Evolutionary conservation across 2,797 vertebrate species (phyloP), one percentile per base, ranked within the genome.

Genomic region (Austrolebias charrua): DNA sequence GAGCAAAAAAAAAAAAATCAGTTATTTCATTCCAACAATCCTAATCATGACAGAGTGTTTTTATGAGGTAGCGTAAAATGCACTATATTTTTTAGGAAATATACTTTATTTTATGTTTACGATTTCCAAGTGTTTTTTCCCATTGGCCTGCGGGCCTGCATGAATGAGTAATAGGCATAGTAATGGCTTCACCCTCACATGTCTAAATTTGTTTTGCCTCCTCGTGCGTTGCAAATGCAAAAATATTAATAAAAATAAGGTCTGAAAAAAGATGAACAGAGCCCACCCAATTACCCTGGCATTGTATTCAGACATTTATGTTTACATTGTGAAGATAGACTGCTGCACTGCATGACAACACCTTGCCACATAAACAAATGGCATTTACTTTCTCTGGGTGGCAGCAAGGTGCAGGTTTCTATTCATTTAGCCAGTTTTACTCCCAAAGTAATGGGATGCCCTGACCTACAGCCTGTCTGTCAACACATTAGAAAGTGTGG

Each of bases 291-390:
- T 92, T 90, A 92, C 79, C 81, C n/a, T 60, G 64, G 82, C 83
- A 86, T 89, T 69, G 63, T 83, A 83, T 90, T 87, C 87, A 83
- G 78, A 69, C 91, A 87, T 90, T 79, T 87, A 88, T 86, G 82
- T 90, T 91, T 89, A 88, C 75, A 90, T 91, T 90, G 91, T 91
- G 73, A 85, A 89, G 86, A 91, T 89, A 81, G 81, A 81, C 77
- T 63, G 62, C 59, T 79, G 81, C 80, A 82, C 78, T 80, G 79
- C 80, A 83, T 88, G 85, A 85, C 83, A 87, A 84, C 78, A 83
- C 76, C 75, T 78, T 78, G 78, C 82, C 79, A 86, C 70, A 76
- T 75, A 87, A 89, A 90, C 86, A 89, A 88, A 91, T 86, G 83
- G 63, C 83, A 90, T 91, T 90, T 90, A 86, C 85, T 89, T 89